Evolutionary conservation across 64 coral and sea anemone species (phyloP), one percentile per base, ranked within the genome.

Genomic region (Pocillopora damicornis): DNA sequence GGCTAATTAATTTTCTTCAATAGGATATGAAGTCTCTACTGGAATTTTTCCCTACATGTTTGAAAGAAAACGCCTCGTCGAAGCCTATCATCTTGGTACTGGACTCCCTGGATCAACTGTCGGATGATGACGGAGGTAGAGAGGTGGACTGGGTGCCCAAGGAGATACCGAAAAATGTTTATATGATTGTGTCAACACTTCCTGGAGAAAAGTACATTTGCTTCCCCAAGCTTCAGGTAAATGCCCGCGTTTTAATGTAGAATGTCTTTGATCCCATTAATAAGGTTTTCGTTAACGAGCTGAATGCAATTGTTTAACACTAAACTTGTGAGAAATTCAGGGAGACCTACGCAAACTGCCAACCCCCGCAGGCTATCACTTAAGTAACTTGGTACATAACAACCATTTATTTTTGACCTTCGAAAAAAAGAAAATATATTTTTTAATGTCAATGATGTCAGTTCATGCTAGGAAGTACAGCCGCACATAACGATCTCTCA

Each of bases 21-120:
- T 63, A 92, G 91, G 91, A 92, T 64, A 82, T 92, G 11, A 72
- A 73, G 37, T 76, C 91, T 13, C 61, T 92, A 17, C n/a, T 88
- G 10, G 86, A 88, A 30, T 92, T 65, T 77, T 92, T 88, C 17
- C 91, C 91, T 0, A 76, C 82, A 30, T 92, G 91, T 35, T 58
- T 92, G 78, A 59, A 92, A 35, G 18, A 92, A 63, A 14, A 86
- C 13, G 82, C 83, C 69, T 91, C 90, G 8, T 79, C 83, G 16
- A 75, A 79, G 7, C 82, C 84, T 36, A 62, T 95, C 11, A 86
- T 95, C 23, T 38, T 95, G 0, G 75, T 89, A 1, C 78, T 95
- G 11, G 93, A 95, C 60, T 95, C 93, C 1, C 63, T 95, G 23
- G 93, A 95, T 89, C 93, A 95, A 76, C 73, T 95, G 18, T 68